Evolutionary conservation across 2,888 invertebrate genomes (phyloP), one percentile per base, ranked within the genome.

Genomic region (Caradrina clavipalpis): DNA sequence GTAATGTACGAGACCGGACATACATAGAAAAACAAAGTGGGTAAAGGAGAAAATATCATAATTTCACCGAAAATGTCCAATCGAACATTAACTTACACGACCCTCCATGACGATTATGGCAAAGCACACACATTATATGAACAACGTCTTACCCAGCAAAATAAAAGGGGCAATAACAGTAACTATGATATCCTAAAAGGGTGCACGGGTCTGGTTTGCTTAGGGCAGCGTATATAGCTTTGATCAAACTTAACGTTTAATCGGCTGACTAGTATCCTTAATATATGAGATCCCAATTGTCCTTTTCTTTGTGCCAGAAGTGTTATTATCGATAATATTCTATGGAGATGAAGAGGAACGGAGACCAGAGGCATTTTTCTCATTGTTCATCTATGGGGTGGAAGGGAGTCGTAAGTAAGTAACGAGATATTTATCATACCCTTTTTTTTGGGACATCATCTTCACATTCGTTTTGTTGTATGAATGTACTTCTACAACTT

Each of bases 191-290:
- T 78, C 73, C 75, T 69, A 72, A 80, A 82, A 82, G 76, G 85
- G 76, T 73, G 45, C 45, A 45, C 6, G 67, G 51, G 56, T 68
- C 64, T 59, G 73, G 82, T 87, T 88, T 85, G 79, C 86, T 83
- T 85, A 86, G 87, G 87, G 67, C 80, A 80, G 61, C 77, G 73
- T 71, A 77, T 78, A 78, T 77, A 80, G 69, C 78, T 77, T 80
- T 77, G 75, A 86, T 88, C 88, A 87, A 87, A 87, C 80, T 83
- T 85, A 80, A 71, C 73, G 82, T 82, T 84, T 88, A 87, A 88
- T 88, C 87, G 83, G 78, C 86, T 80, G 83, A 81, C 74, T 72
- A 78, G 76, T 81, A 82, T 75, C 73, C 79, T 83, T 78, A 45
- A 45, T 45, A 45, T 45, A 83, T 73, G 79, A 80, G 81, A 80